Evolutionary conservation across 2,888 invertebrate genomes (phyloP).

Genomic region (Tipula confusa): DNA sequence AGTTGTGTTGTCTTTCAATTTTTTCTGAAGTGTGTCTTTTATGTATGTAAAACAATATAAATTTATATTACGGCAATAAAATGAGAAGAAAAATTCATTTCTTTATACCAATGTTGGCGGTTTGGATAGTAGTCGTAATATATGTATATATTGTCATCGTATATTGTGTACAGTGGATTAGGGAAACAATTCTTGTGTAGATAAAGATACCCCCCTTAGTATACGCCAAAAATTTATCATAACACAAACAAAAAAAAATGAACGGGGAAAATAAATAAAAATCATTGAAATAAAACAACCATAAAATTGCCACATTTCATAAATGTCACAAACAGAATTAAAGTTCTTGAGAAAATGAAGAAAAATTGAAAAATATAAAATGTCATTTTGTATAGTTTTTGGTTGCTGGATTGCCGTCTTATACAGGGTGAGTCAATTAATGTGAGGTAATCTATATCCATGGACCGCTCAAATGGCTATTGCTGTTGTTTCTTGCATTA

Average conservation of each 20-base stretch:
- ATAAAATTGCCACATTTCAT: slow-evolving; percentile 29
- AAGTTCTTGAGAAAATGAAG: slow-evolving; percentile 5
- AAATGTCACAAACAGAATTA: slow-evolving; percentile 28
- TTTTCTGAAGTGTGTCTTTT: neutral
- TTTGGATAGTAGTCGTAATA: neutral
- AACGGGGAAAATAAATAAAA: neutral
- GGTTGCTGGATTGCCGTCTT: neutral
- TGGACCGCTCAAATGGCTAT: too few species aligned
- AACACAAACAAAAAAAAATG: neutral
- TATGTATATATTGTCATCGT: too few species aligned
- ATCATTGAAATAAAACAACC: slow-evolving; percentile 27
- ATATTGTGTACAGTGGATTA: neutral
- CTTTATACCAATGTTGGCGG: neutral
- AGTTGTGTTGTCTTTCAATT: neutral
- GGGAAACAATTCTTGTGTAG: neutral
- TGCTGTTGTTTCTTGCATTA: too few species aligned
- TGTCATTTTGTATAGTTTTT: neutral
- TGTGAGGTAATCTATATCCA: neutral
- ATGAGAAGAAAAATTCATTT: neutral
- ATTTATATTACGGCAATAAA: slow-evolving; percentile 12
- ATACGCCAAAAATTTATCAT: too few species aligned
- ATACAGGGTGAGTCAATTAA: neutral
- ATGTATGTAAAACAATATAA: slow-evolving; percentile 8
- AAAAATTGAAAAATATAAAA: neutral
- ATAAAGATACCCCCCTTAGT: too few species aligned